Conservation (phyloP, 2,113 vertebrate species). For the Brienomyrus longianalis region DNA sequence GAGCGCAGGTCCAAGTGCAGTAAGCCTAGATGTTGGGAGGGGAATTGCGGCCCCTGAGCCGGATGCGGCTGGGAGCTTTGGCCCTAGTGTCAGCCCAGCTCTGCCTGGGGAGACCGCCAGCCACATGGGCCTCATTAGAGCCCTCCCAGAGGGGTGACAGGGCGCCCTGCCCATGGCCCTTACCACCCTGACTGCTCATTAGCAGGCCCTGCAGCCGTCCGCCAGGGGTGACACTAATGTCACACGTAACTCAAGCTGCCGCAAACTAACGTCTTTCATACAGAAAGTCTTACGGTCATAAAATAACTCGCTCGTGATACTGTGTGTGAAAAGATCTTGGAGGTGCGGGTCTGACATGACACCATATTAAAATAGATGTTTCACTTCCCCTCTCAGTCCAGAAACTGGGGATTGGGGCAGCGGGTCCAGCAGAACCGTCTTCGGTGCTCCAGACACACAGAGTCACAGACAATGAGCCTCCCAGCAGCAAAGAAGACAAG, state of each 20-base stretch:
- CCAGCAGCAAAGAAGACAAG: not conserved
- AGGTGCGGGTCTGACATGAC: not conserved
- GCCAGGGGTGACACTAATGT: conserved; percentile 5
- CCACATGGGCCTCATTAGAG: not conserved
- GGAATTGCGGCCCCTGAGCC: not conserved
- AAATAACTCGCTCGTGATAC: not conserved
- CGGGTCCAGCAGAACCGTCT: not conserved
- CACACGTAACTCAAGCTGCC: not conserved
- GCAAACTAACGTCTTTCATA: not conserved
- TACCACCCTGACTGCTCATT: conserved; percentile 11
- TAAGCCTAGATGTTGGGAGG: not conserved
- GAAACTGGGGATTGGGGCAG: not conserved
- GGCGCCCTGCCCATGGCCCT: not conserved
- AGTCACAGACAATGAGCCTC: not conserved
- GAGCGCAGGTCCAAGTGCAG: not conserved
- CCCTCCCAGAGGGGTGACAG: not conserved
- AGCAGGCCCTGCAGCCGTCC: conserved; percentile 6
- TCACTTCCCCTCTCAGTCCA: not conserved
- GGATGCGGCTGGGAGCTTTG: not conserved
- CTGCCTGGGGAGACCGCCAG: not conserved
- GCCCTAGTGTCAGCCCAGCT: not conserved
- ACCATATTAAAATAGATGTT: not conserved
- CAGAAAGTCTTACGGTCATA: not conserved
- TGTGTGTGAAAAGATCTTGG: not conserved
- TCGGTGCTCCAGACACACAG: not conserved